phyloP scores from a whole-genome alignment of 2,113 vertebrate species.

The Myanophis thanlyinensis region DNA sequence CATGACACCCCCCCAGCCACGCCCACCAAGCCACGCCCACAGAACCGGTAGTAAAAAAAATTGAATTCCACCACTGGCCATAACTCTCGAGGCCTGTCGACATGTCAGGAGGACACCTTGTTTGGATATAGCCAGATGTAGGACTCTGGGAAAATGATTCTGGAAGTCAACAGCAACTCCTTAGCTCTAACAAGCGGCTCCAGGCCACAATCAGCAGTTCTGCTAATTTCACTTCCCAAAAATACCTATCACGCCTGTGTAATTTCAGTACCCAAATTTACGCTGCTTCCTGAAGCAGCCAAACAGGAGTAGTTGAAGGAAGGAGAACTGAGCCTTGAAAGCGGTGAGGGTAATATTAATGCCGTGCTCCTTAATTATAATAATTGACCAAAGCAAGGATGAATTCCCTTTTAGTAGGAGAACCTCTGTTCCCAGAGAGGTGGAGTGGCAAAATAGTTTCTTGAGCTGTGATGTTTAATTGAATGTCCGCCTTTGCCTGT shows the following conservation, averaged over 20 bases:
- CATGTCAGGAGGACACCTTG: background rate
- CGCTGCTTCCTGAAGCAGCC: background rate
- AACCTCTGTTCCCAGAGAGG: background rate
- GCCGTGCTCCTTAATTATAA: background rate
- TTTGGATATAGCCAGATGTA: background rate
- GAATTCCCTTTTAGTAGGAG: fast-evolving
- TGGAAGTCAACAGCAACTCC: background rate
- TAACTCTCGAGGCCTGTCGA: background rate
- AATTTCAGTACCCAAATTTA: background rate
- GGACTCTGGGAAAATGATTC: background rate
- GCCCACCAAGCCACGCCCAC: too few relatives aligned
- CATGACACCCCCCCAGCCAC: too few relatives aligned
- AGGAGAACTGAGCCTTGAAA: background rate
- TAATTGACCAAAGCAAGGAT: background rate
- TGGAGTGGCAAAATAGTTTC: too few relatives aligned
- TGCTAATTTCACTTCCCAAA: background rate
- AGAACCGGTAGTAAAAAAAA: too few relatives aligned
- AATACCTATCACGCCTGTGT: fast-evolving
- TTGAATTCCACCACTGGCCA: background rate
- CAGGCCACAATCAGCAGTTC: background rate
- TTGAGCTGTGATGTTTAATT: background rate
- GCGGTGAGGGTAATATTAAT: background rate
- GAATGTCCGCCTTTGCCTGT: background rate
- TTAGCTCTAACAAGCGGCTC: background rate
- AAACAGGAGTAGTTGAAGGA: background rate